Evolutionary conservation across 2,888 invertebrate genomes (phyloP).

Genomic region (Dinocampus coccinellae): DNA sequence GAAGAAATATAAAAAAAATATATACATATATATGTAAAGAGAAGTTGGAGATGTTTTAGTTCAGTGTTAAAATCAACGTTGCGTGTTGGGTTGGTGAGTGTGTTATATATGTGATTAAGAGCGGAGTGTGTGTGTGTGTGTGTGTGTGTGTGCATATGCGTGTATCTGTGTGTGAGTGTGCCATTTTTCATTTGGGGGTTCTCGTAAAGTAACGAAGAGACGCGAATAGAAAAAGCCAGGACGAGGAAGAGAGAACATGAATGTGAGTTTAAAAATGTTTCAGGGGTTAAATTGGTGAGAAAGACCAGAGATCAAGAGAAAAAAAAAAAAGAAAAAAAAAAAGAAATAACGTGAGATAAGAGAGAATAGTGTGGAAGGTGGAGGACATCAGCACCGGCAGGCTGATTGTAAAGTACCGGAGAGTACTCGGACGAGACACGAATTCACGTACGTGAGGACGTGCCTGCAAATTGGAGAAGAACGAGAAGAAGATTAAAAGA

Average conservation of each 20-base stretch:
- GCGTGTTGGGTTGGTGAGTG: background rate
- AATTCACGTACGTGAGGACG: conserved; percentile 12
- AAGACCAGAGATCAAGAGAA: background rate
- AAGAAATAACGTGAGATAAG: conserved; percentile 3
- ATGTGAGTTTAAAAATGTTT: background rate
- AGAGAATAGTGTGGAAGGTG: background rate
- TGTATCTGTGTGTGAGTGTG: background rate
- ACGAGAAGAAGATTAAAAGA: conserved; percentile 5
- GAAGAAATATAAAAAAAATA: background rate
- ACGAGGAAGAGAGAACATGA: no score
- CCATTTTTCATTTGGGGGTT: background rate
- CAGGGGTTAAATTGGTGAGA: background rate
- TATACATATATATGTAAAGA: background rate
- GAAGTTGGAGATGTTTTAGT: background rate
- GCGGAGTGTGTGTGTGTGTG: background rate
- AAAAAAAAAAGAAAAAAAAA: background rate
- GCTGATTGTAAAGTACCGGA: background rate
- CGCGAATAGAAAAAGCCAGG: background rate
- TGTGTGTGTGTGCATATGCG: background rate
- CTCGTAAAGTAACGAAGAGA: background rate
- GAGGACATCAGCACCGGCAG: conserved; percentile 7
- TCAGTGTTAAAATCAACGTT: conserved; percentile 1
- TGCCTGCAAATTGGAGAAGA: conserved; percentile 6
- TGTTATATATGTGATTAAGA: background rate
- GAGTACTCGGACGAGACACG: background rate